phyloP scores from a whole-genome alignment of 2,888 invertebrate species.

The Tromatobia lineatoria region DNA sequence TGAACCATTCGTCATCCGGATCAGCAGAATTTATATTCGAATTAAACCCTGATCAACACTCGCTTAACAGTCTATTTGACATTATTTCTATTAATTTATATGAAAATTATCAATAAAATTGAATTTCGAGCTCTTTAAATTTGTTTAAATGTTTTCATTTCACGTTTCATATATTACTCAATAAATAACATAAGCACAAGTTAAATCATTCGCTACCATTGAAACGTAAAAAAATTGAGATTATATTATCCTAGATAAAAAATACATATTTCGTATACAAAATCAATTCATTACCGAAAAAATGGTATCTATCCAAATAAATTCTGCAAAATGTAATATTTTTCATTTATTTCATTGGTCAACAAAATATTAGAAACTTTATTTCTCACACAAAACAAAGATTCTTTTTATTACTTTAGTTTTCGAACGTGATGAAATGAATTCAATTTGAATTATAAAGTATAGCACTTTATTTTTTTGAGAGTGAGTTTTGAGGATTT shows the following conservation, averaged over 20 bases:
- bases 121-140: not conserved
- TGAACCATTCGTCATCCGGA: constrained; percentile 7
- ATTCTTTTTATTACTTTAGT: not conserved
- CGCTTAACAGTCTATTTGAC: not conserved
- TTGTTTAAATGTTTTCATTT: not conserved
- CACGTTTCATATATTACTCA: not conserved
- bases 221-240: too few species aligned
- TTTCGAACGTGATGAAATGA: too few species aligned
- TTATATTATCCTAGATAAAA: too few species aligned
- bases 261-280: too few species aligned
- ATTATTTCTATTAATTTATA: not conserved
- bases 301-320: too few species aligned
- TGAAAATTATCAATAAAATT: not conserved
- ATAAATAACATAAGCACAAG: not conserved
- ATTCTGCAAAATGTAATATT: too few species aligned
- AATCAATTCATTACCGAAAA: too few species aligned
- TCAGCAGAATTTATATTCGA: not conserved
- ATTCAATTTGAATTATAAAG: too few species aligned
- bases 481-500: not conserved
- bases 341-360: too few species aligned
- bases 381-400: too few species aligned
- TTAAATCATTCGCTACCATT: not conserved
- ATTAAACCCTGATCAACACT: not conserved
- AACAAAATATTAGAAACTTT: too few species aligned
- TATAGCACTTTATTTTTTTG: not conserved